These are phyloP conservation scores for Cotesia glomerata DNA, from an alignment of 1,140 invertebrate species.

Conservation along the genomic window DNA sequence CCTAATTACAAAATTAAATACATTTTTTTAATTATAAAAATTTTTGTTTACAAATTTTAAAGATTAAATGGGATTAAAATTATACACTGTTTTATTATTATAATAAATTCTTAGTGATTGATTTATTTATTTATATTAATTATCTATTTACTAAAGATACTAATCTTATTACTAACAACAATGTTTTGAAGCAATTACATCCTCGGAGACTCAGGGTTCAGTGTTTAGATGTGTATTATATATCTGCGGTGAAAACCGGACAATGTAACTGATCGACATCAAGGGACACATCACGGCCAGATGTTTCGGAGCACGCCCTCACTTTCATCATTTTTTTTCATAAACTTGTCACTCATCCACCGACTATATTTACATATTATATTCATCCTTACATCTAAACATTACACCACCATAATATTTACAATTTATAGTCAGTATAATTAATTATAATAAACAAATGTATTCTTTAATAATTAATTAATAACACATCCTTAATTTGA, in stretches of 20 bases:
- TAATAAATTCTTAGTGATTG: too few relatives aligned
- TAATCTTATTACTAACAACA: too few relatives aligned
- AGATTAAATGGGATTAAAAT: too few relatives aligned
- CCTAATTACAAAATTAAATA: too few relatives aligned
- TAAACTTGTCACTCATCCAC: conserved; percentile 33
- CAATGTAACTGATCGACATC: conserved; percentile 50
- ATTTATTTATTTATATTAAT: too few relatives aligned
- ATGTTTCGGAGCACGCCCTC: conserved; percentile 48
- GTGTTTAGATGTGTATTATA: conserved; percentile 12
- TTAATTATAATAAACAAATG: not conserved
- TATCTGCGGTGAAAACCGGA: conserved; percentile 18
- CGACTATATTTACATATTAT: not conserved
- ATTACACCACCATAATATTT: not conserved
- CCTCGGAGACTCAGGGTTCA: not conserved
- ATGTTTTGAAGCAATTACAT: too few relatives aligned
- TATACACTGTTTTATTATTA: too few relatives aligned
- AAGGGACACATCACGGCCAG: conserved; percentile 50
- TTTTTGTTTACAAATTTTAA: too few relatives aligned
- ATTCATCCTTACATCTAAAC: not conserved
- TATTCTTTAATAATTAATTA: too few relatives aligned
- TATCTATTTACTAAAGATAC: too few relatives aligned
- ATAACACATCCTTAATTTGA: too few relatives aligned
- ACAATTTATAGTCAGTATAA: not conserved
- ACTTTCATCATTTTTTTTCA: conserved; percentile 48
- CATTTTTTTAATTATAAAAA: too few relatives aligned